A percentile compares a stretch with the other conserved stretches of the same genome.
Conservation (phyloP, 2,888 invertebrate species). For the Emmelina monodactyla region DNA sequence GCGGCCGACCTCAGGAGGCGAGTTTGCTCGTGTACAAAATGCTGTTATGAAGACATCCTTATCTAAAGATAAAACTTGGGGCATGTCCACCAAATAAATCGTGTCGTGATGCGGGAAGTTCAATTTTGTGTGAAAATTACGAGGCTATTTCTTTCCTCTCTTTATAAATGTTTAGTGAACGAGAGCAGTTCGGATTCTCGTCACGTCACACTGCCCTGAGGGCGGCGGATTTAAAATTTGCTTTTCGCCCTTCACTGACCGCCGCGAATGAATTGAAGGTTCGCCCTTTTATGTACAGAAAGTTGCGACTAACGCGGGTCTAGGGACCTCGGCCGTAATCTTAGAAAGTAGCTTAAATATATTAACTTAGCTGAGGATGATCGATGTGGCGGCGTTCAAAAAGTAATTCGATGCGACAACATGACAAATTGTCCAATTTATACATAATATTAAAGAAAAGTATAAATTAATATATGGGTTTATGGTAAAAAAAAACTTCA, state of each 20-base stretch:
- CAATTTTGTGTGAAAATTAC: conserved; percentile 51
- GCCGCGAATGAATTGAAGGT: conserved; percentile 12
- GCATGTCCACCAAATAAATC: conserved; percentile 47
- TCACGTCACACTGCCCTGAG: conserved; percentile 37
- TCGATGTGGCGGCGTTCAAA: too few relatives aligned
- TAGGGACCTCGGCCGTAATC: too few relatives aligned
- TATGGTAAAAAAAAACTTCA: too few relatives aligned
- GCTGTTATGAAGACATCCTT: conserved; percentile 25
- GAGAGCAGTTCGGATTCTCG: conserved; percentile 31
- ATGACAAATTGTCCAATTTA: too few relatives aligned
- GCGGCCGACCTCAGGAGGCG: conserved; percentile 29
- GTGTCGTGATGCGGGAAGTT: conserved; percentile 36
- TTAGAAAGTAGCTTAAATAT: too few relatives aligned
- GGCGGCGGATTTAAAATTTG: conserved; percentile 34
- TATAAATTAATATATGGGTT: too few relatives aligned
- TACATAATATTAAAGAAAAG: too few relatives aligned
- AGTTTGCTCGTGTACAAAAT: conserved; percentile 27
- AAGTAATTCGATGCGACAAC: too few relatives aligned
- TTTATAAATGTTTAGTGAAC: conserved; percentile 22
- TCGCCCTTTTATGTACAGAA: too few relatives aligned
- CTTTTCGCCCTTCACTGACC: conserved; percentile 21
- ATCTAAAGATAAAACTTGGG: conserved; percentile 31
- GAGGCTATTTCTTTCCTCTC: conserved; percentile 27
- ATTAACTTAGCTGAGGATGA: too few relatives aligned
- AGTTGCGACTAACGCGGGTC: too few relatives aligned